Percentiles rank a stretch among this genome's conserved stretches.
These are phyloP conservation scores for Gambelia wislizenii DNA, from an alignment of 2,797 vertebrate genomes.

Conservation along the genomic window DNA sequence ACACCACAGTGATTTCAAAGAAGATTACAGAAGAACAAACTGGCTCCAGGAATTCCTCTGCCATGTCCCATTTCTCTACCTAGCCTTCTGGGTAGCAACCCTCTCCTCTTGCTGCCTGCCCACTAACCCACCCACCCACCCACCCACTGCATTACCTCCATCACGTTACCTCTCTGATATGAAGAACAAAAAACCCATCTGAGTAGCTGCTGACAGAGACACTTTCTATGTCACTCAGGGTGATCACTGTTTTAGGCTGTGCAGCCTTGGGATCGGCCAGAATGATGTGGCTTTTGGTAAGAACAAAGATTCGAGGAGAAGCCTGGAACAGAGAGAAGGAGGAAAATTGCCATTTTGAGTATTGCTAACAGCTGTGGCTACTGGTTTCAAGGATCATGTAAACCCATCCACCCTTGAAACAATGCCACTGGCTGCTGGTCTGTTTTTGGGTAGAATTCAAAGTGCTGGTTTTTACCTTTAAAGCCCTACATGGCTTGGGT, in stretches of 20 bases:
- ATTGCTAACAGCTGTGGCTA: not conserved
- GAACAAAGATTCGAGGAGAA: conserved; percentile 74
- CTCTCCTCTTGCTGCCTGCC: too few species aligned
- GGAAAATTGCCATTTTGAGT: not conserved
- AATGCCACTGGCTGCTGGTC: too few species aligned
- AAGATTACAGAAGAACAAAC: not conserved
- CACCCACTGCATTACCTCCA: conserved; percentile 38
- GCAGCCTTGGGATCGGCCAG: conserved; percentile 76
- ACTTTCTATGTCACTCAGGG: conserved; percentile 65
- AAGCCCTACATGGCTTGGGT: too few species aligned
- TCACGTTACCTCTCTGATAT: conserved; percentile 81
- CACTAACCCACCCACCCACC: fast-evolving
- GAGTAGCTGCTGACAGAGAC: conserved; percentile 77
- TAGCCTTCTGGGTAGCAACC: not conserved
- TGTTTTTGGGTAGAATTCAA: too few species aligned
- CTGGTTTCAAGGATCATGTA: too few species aligned
- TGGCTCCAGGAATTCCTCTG: too few species aligned
- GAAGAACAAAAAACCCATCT: conserved; percentile 78
- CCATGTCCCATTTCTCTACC: not conserved
- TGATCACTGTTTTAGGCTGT: conserved; percentile 75
- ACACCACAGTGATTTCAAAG: not conserved
- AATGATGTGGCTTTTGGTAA: conserved; percentile 77
- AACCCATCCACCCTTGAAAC: too few species aligned
- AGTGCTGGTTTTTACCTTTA: too few species aligned
- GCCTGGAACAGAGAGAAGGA: conserved; percentile 58